Evolutionary conservation across 2,888 invertebrate species (phyloP), one percentile per base, ranked within the genome.

Genomic region (Vesta saturnalis): DNA sequence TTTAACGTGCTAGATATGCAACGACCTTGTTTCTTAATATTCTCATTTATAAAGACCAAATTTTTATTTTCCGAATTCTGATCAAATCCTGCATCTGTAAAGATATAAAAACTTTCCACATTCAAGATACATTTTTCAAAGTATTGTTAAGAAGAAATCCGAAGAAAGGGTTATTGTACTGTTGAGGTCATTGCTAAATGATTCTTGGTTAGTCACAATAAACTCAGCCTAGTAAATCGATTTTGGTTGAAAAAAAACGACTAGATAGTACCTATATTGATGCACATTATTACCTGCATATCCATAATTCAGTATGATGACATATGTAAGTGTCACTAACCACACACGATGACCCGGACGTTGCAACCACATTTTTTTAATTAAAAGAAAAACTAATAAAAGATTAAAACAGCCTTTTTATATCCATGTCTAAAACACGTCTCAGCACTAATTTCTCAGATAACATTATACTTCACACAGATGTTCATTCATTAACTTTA

Each of bases 391-490:
- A 59, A 22, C 21, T 2, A 49, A 30, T 30, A 39, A 46, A 46
- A 56, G 54, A 64, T 23, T 60, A 61, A 16, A 68, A 69, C 69
- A 63, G 67, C 71, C 69, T 65, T 39, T n/a, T 39, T n/a, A 39
- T 39, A 71, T 67, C 56, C 58, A 67, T 70, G 70, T 67, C 69
- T 69, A 47, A 16, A 23, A 58, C 60, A 64, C 57, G 66, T 58
- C 54, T 39, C 35, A 35, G 8, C 55, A 18, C 35, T 16, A 60
- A 30, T 47, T 39, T 23, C 18, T 52, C 30, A 18, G 19, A 43
- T 52, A 16, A 52, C 15, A 10, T 15, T 60, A 22, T 47, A 47
- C 47, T 23, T 60, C 60, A 35, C 30, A 52, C 60, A 61, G 52
- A 61, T 54, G 60, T 52, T 60, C 10, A 10, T 60, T 16, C 10